Evolutionary conservation across 2,797 vertebrate genomes (phyloP).

Genomic region (Poeciliopsis gracilis): DNA sequence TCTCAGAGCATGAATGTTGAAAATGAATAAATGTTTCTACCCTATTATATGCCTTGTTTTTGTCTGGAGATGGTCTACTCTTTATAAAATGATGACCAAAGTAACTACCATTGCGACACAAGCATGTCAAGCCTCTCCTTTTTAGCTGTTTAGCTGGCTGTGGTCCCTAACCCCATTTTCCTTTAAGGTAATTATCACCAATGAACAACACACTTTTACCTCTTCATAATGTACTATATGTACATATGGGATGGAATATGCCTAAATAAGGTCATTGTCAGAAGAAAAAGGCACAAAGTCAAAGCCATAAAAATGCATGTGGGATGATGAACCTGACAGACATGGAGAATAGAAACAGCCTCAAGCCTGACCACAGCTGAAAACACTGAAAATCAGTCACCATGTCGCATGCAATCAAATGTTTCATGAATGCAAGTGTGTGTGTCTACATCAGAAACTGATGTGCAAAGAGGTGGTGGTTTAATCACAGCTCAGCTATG

Average conservation of each 20-base stretch:
- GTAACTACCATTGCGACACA: background rate
- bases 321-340: constrained; percentile 2
- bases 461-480: background rate
- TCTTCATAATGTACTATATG: background rate
- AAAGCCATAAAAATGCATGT: background rate
- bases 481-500: background rate
- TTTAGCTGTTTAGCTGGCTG: background rate
- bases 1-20: background rate
- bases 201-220: background rate
- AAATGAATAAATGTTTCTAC: background rate
- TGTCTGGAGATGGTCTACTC: background rate
- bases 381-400: constrained; percentile 36
- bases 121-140: too few species aligned
- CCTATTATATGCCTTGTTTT: background rate
- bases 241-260: background rate
- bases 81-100: background rate
- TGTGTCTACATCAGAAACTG: constrained; percentile 4
- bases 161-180: background rate
- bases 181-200: background rate
- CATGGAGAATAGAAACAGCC: constrained; percentile 45
- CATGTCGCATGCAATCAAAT: constrained; percentile 25
- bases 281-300: background rate
- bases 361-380: constrained; percentile 29
- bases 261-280: background rate
- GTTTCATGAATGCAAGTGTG: background rate